These are phyloP conservation scores for Marcusenius ussheri DNA, from an alignment of 2,113 vertebrate species.

Conservation along the genomic window DNA sequence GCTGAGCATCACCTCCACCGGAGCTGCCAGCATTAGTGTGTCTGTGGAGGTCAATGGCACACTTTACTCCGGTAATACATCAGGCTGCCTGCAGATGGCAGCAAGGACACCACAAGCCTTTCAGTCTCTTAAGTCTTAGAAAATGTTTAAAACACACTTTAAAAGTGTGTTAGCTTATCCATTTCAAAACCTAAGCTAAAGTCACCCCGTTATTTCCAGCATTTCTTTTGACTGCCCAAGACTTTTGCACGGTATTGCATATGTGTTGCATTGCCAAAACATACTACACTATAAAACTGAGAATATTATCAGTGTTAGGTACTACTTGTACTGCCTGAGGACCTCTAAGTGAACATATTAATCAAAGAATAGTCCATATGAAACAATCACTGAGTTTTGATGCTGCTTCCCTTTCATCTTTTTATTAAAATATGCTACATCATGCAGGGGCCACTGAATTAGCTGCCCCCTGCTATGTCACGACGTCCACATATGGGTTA, in stretches of 20 bases:
- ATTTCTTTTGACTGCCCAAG: background rate
- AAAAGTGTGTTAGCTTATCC: no score
- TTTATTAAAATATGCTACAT: background rate
- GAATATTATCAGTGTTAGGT: background rate
- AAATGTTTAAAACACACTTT: no score
- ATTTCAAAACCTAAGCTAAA: no score
- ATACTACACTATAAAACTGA: background rate
- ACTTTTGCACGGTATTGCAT: background rate
- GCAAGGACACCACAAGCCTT: background rate
- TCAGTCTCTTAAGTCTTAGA: background rate
- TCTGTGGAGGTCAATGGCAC: conserved; percentile 68
- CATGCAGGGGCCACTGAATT: background rate
- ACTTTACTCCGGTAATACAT: conserved; percentile 57
- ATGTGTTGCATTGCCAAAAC: background rate
- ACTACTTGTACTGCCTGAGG: background rate
- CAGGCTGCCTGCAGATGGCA: background rate
- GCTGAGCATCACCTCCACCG: conserved; percentile 60
- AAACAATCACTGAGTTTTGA: background rate
- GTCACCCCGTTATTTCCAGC: no score
- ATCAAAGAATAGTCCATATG: background rate
- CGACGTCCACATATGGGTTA: no score
- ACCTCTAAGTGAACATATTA: background rate
- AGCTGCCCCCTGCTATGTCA: no score
- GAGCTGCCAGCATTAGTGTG: conserved; percentile 63
- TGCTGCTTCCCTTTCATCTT: background rate